A percentile compares a stretch with the other conserved stretches of the same genome.
These are phyloP conservation scores for Mimachlamys varia DNA, from an alignment of 2,888 invertebrate genomes.

Conservation along the genomic window DNA sequence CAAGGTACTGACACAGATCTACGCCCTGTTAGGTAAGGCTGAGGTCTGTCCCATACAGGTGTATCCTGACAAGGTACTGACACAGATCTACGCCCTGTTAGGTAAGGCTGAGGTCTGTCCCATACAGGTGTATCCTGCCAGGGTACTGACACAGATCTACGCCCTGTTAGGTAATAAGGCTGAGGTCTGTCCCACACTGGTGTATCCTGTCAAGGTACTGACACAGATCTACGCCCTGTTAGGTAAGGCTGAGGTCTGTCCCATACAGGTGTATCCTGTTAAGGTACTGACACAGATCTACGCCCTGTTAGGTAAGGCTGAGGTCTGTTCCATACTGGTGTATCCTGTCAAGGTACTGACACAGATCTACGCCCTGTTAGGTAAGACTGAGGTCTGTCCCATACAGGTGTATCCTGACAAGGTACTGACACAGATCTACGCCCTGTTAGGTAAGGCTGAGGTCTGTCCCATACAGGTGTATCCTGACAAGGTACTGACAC, in stretches of 20 bases:
- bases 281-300: conserved; percentile 96
- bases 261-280: conserved; percentile 95
- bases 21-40: conserved; percentile 91
- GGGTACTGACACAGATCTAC: conserved; percentile 96
- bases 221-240: conserved; percentile 97
- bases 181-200: conserved; percentile 84
- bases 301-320: conserved; percentile 89
- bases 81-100: conserved; percentile 96
- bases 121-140: conserved; percentile 98
- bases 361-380: no score
- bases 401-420: no score
- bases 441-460: no score
- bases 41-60: conserved; percentile 91
- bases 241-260: conserved; percentile 82
- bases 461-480: no score
- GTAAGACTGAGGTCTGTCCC: no score
- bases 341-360: conserved; percentile 98
- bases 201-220: conserved; percentile 97
- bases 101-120: conserved; percentile 84
- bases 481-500: no score
- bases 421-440: no score
- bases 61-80: conserved; percentile 97
- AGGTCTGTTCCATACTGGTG: conserved; percentile 87
- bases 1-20: conserved; percentile 95
- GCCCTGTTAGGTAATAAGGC: conserved; percentile 91